These are phyloP conservation scores for Brenthis daphne DNA, from an alignment of 2,888 invertebrate species.

Conservation along the genomic window DNA sequence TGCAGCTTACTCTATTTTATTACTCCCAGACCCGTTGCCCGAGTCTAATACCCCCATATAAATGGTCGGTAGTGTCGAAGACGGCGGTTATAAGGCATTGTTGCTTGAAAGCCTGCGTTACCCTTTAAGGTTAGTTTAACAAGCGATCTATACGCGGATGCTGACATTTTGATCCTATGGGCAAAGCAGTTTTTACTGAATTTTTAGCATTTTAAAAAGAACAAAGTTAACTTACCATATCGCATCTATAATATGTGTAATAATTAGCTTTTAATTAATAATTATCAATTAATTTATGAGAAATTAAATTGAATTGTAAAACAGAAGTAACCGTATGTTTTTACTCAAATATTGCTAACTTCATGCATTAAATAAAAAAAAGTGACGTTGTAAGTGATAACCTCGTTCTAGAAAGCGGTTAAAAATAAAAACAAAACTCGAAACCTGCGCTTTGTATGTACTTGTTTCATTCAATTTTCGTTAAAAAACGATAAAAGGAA, in stretches of 20 bases:
- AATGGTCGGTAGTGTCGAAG: slow-evolving; percentile 52
- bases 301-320: neutral
- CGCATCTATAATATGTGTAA: no score
- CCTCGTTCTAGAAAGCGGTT: slow-evolving; percentile 15
- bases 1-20: slow-evolving; percentile 59
- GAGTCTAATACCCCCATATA: slow-evolving; percentile 65
- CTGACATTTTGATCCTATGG: neutral
- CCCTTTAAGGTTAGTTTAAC: slow-evolving; percentile 36
- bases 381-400: slow-evolving; percentile 18
- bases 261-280: no score
- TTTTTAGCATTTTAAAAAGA: no score
- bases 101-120: slow-evolving; percentile 57
- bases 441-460: slow-evolving; percentile 12
- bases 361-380: neutral
- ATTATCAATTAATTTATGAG: no score
- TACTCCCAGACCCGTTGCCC: slow-evolving; percentile 53
- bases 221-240: no score
- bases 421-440: slow-evolving; percentile 16
- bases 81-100: slow-evolving; percentile 55
- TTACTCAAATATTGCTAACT: neutral
- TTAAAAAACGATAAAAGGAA: slow-evolving; percentile 32
- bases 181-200: no score
- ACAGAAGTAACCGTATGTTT: neutral
- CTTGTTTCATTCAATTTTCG: slow-evolving; percentile 30
- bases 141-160: slow-evolving; percentile 13